Evolutionary conservation across 2,888 invertebrate genomes (phyloP), one percentile per base, ranked within the genome.

Genomic region (Euzetes globulus): DNA sequence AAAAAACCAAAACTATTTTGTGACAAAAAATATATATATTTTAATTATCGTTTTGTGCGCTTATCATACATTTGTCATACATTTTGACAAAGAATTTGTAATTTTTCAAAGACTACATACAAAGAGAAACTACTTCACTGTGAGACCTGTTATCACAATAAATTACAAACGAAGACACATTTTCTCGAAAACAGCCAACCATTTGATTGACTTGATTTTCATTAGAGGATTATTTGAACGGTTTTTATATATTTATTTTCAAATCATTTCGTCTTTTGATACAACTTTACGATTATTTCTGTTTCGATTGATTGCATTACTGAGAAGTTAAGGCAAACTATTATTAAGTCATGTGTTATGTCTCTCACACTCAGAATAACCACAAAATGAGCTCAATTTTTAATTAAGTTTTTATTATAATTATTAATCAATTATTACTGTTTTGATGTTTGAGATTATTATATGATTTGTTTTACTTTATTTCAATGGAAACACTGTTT

Each of bases 361-460:
- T 58, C 25, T 58, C 27, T 27, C 29, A 22, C 27, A 58, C 58
- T 17, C 15, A n/a, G n/a, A n/a, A 50, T 50, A n/a, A n/a, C n/a
- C n/a, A 58, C 58, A 58, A 58, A 58, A 58, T 58, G 58, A 58
- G 58, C 58, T 58, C 58, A 58, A 58, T 58, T 58, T 58, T 58
- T 58, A 27, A 58, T 27, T 58, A 29, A 58, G 13, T 27, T 58
- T 52, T 52, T 52, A n/a, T n/a, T 19, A n/a, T 19, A 47, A 52
- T 52, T 52, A n/a, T 52, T 33, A 33, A 19, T 52, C n/a, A 19
- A 19, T 52, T 52, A 52, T 52, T 52, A 52, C 52, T 52, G n/a
- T 19, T 52, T 47, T 52, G n/a, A n/a, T 52, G 52, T 52, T 52
- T 47, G 47, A 47, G 15, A 47, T 47, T 47, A 52, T 52, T 52